Conservation (phyloP, 2,888 invertebrate species). For the Nasonia oneida region DNA sequence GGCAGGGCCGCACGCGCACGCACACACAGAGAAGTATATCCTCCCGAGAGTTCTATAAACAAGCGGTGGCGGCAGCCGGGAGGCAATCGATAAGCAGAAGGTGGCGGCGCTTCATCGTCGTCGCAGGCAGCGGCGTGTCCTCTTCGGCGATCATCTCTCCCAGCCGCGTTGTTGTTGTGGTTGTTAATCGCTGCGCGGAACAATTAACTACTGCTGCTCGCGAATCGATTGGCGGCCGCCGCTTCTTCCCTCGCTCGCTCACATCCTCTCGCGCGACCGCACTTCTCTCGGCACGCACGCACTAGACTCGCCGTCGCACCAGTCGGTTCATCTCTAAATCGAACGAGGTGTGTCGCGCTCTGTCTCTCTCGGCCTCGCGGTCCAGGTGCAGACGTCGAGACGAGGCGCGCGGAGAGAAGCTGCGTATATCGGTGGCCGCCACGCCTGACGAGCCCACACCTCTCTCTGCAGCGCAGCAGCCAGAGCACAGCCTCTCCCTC, state of each 20-base stretch:
- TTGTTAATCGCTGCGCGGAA: conserved; percentile 44
- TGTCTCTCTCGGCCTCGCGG: background rate
- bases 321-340: conserved; percentile 13
- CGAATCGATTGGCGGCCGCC: conserved; percentile 9
- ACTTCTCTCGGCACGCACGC: too few species aligned
- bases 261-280: background rate
- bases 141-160: conserved; percentile 28
- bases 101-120: background rate
- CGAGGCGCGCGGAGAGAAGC: background rate
- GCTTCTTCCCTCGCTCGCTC: background rate
- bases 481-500: conserved; percentile 32
- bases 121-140: background rate
- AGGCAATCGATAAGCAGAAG: conserved; percentile 51
- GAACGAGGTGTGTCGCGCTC: conserved; percentile 33
- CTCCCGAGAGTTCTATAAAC: conserved; percentile 15
- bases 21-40: background rate
- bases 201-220: conserved; percentile 32
- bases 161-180: background rate
- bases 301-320: too few species aligned
- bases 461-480: conserved; percentile 28
- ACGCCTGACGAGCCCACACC: conserved; percentile 60
- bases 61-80: conserved; percentile 8
- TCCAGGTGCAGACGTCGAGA: background rate
- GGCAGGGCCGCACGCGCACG: background rate
- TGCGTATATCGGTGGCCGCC: conserved; percentile 32